Evolutionary conservation across 2,113 vertebrate species (phyloP), one percentile per base, ranked within the genome.

Genomic region (Cyrtonyx montezumae): DNA sequence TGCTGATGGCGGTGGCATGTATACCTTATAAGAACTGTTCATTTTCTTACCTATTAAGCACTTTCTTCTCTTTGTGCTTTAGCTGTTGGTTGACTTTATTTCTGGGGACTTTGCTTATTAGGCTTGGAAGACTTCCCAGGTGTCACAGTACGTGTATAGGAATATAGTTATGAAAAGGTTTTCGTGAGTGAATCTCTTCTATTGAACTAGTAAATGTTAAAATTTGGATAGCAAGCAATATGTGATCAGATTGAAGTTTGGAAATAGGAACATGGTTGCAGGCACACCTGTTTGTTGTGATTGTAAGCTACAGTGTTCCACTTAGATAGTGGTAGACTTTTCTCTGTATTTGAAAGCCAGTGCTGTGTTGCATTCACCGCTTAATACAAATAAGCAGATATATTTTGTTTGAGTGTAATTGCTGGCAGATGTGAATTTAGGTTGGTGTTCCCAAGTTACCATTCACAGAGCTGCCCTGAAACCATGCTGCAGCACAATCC

Each of bases 341-440:
- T 78, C 91, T 95, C 65, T 85, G 19, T 15, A 10, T 42, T 87
- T 84, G 73, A 42, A 94, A 92, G 90, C 66, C 68, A 51, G 9
- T 68, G 87, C 91, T 83, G 28, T 59, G 46, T 59, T 95, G 77
- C 67, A 71, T 95, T 94, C 88, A 79, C 20, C 87, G 28, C 70
- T 77, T 71, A 90, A 76, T 25, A 91, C 77, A 93, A 91, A 85
- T 30, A 69, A 84, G 51, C 67, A 91, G 71, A 71, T 79, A 93
- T 91, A 43, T 87, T 93, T 69, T 55, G 70, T 93, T 89, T 7
- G 70, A 76, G 42, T 5, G 4, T 94, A 95, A 96, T 93, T 95
- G 85, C 56, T 94, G 94, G 71, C 95, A 95, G 91, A 94, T 94
- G 83, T 55, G 89, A 76, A 42, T 48, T 95, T 78, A 74, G 46